These are phyloP conservation scores for Bombus waltoni DNA, from an alignment of 1,140 invertebrate species.

Conservation along the genomic window DNA sequence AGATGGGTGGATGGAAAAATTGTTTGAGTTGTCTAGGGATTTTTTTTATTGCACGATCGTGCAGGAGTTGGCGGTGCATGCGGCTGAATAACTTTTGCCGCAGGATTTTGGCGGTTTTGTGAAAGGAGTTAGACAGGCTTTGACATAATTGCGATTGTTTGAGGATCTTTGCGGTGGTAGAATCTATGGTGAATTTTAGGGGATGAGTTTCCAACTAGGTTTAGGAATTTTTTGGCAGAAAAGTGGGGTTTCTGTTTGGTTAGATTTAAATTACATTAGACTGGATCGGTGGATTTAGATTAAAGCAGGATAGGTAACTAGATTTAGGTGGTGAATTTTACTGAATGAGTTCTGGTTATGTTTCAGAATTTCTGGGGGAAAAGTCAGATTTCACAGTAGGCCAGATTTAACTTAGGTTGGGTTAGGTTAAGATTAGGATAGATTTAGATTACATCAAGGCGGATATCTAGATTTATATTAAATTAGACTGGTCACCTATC, in stretches of 20 bases:
- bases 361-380: too few species aligned
- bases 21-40: neutral
- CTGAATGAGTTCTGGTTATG: too few species aligned
- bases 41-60: neutral
- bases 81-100: neutral
- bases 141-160: neutral
- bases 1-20: neutral
- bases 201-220: neutral
- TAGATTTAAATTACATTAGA: neutral
- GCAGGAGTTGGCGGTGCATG: neutral
- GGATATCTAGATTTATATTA: too few species aligned
- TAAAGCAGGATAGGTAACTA: too few species aligned
- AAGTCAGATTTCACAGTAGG: too few species aligned
- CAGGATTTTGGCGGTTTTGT: neutral
- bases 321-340: too few species aligned
- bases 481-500: too few species aligned
- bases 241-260: neutral
- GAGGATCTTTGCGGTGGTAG: neutral
- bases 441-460: too few species aligned
- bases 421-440: too few species aligned
- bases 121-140: neutral
- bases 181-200: neutral
- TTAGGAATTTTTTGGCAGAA: neutral
- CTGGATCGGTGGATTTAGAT: neutral
- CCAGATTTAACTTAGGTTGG: too few species aligned